Conservation (phyloP, 2,113 vertebrate genomes). For the Silurus meridionalis region DNA sequence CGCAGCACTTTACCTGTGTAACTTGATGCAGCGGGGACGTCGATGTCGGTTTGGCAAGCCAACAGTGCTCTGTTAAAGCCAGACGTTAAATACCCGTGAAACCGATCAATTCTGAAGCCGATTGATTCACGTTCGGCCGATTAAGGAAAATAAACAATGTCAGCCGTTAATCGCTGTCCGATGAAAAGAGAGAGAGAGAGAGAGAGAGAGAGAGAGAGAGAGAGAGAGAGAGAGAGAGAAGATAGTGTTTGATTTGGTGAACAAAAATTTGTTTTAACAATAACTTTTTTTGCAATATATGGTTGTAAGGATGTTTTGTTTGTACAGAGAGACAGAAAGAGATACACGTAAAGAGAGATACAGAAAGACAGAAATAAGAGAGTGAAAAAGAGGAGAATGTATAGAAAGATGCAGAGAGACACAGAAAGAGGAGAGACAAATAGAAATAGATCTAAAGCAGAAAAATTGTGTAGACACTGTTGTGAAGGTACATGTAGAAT, state of each 20-base stretch:
- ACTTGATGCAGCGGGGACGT: neutral
- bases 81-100: slow-evolving; percentile 24
- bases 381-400: too few species aligned
- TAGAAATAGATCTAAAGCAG: neutral
- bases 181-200: neutral
- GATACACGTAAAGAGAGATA: neutral
- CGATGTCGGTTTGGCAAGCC: slow-evolving; percentile 20
- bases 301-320: too few species aligned
- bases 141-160: slow-evolving; percentile 36
- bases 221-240: neutral
- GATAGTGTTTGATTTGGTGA: too few species aligned
- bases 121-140: neutral
- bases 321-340: too few species aligned
- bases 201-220: neutral
- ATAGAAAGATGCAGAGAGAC: neutral
- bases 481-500: too few species aligned
- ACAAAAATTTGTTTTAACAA: too few species aligned
- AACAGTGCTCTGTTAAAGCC: slow-evolving; percentile 1
- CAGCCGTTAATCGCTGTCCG: slow-evolving; percentile 20
- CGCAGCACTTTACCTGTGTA: slow-evolving; percentile 27
- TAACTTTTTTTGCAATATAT: too few species aligned
- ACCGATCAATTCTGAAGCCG: slow-evolving; percentile 8
- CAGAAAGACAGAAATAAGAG: too few species aligned
- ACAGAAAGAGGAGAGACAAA: neutral
- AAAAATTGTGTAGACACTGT: too few species aligned